These are phyloP conservation scores for Ramphastos sulfuratus DNA, from an alignment of 2,113 vertebrate species.

Conservation along the genomic window DNA sequence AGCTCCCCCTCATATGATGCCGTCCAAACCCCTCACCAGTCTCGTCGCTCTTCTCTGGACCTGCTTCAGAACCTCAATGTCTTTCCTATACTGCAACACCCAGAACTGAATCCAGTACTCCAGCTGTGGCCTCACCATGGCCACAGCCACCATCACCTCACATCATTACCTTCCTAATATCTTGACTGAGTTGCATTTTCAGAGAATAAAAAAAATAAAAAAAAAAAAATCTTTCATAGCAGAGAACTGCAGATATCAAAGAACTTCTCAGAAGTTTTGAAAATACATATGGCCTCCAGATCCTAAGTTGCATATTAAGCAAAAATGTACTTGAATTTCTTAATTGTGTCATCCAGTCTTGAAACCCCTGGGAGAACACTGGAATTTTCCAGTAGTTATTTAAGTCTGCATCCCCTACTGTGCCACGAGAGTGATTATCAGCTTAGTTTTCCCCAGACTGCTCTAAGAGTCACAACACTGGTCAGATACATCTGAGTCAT, in stretches of 20 bases:
- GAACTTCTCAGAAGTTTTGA: neutral
- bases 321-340: neutral
- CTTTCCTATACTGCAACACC: no score
- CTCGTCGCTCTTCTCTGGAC: no score
- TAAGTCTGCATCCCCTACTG: neutral
- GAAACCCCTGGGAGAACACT: neutral
- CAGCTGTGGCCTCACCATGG: no score
- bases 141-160: neutral
- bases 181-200: neutral
- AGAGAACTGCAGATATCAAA: neutral
- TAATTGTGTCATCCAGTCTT: neutral
- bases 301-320: neutral
- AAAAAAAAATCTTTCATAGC: neutral
- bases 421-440: conserved; percentile 1
- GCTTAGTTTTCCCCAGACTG: neutral
- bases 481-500: neutral
- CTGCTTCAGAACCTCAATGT: no score
- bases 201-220: neutral
- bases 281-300: neutral
- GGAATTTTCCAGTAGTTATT: neutral
- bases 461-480: neutral
- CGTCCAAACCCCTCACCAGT: no score
- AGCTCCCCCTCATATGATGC: no score
- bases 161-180: neutral
- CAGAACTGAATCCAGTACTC: no score